phyloP scores from a whole-genome alignment of 2,113 vertebrate species.

The Heterochromis multidens region DNA sequence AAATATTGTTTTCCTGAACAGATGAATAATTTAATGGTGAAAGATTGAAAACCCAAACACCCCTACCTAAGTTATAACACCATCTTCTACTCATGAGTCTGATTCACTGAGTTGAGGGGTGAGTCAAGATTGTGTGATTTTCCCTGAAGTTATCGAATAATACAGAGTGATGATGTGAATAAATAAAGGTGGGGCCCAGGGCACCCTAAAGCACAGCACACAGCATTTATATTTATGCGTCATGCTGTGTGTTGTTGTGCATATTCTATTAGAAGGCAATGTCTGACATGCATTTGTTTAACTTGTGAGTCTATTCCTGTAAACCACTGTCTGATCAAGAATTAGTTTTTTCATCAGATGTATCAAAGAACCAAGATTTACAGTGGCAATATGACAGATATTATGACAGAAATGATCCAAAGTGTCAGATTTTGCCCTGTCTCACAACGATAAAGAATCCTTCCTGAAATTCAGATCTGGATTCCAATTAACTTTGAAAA shows the following conservation, averaged over 20 bases:
- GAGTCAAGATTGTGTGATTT: conserved; percentile 12
- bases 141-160: conserved; percentile 31
- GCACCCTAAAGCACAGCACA: neutral
- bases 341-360: neutral
- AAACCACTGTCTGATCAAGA: neutral
- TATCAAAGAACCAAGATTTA: neutral
- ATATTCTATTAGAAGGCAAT: neutral
- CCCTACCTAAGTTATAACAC: neutral
- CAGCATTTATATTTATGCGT: conserved; percentile 42
- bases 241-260: neutral
- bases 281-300: neutral
- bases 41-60: conserved; percentile 11
- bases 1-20: conserved; percentile 31
- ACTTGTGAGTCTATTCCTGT: neutral
- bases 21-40: conserved; percentile 49
- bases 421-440: no score
- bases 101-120: conserved; percentile 16
- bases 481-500: neutral
- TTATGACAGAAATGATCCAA: no score
- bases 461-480: neutral
- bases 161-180: conserved; percentile 25
- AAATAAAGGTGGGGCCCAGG: conserved; percentile 17
- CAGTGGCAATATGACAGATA: neutral
- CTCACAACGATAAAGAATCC: neutral
- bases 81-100: conserved; percentile 6